phyloP scores from a whole-genome alignment of 2,797 vertebrate species.

The Syncerus caffer region DNA sequence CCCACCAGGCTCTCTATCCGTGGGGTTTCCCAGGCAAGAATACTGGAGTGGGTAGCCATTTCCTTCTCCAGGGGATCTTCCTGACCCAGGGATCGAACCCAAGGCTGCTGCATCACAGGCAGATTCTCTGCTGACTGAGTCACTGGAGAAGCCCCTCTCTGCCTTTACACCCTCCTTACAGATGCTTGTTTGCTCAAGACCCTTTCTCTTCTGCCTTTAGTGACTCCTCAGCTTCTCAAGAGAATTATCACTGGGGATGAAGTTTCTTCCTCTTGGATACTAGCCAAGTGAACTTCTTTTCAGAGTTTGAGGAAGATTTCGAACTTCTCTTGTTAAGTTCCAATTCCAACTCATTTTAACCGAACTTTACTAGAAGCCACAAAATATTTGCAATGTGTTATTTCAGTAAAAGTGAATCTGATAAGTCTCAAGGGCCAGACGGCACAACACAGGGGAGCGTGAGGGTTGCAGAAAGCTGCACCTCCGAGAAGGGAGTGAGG shows the following conservation, averaged over 20 bases:
- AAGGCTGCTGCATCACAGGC: not conserved
- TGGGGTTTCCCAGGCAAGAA: not conserved
- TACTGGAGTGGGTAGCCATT: not conserved
- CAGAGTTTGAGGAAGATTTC: not conserved
- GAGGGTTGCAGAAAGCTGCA: not conserved
- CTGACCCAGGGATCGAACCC: not conserved
- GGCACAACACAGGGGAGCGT: accelerated
- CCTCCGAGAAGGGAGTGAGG: not conserved
- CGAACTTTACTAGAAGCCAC: not conserved
- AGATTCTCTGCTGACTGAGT: not conserved
- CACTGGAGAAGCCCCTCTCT: not conserved
- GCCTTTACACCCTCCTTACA: not conserved
- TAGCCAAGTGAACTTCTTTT: not conserved
- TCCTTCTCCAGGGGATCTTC: not conserved
- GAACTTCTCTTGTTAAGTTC: not conserved
- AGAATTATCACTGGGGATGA: not conserved
- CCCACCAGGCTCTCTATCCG: not conserved
- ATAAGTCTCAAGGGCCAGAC: not conserved
- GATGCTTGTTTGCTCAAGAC: not conserved
- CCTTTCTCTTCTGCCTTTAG: not conserved
- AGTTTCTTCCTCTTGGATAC: slow-evolving; percentile 24
- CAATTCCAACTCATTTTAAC: not conserved
- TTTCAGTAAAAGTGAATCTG: not conserved
- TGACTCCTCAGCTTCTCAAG: not conserved
- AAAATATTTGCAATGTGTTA: not conserved